These are phyloP conservation scores for Balanococcus diminutus DNA, from an alignment of 2,888 invertebrate genomes.

Conservation along the genomic window DNA sequence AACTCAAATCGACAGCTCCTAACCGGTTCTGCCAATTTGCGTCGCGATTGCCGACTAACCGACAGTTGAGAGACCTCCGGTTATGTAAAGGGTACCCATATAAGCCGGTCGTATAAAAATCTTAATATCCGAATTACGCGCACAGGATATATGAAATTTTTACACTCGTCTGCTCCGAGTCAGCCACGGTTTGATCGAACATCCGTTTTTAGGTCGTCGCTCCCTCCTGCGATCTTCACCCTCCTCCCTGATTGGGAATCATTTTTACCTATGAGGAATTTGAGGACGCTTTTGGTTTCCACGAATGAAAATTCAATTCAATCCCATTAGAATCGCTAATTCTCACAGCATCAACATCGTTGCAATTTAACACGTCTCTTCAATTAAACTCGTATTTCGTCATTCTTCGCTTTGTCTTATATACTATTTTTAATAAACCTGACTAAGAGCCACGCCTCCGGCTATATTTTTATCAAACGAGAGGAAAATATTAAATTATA, in stretches of 20 bases:
- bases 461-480: not conserved
- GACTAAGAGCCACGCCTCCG: not conserved
- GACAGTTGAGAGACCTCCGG: not conserved
- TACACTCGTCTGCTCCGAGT: not conserved
- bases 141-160: not conserved
- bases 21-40: not conserved
- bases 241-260: too few relatives aligned
- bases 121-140: not conserved
- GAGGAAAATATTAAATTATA: not conserved
- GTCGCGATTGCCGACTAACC: not conserved
- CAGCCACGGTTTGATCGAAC: not conserved
- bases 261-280: too few relatives aligned
- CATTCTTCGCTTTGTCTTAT: not conserved
- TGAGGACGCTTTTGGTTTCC: too few relatives aligned
- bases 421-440: not conserved
- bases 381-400: not conserved
- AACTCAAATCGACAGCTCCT: not conserved
- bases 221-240: not conserved
- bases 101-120: not conserved
- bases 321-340: not conserved
- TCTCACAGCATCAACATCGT: not conserved
- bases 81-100: too few relatives aligned
- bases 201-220: not conserved
- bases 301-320: not conserved
- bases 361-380: not conserved